These are phyloP conservation scores for Parnassius glacialis DNA, from an alignment of 2,888 invertebrate species.

Conservation along the genomic window DNA sequence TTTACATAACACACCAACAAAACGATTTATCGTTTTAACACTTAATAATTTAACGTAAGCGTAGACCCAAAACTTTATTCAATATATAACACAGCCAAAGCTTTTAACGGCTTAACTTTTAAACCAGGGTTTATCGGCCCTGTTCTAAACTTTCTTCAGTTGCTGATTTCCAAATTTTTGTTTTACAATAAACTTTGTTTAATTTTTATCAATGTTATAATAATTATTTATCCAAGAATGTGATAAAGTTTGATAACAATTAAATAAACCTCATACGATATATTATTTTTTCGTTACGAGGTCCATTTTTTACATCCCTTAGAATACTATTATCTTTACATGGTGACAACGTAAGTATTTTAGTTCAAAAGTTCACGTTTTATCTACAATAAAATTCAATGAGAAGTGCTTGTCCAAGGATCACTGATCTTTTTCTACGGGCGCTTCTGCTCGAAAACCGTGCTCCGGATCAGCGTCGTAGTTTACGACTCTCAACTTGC, in stretches of 20 bases:
- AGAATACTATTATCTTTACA: neutral
- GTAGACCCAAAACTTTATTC: constrained; percentile 25
- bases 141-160: constrained; percentile 20
- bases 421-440: constrained; percentile 43
- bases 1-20: constrained; percentile 4
- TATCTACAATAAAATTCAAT: neutral
- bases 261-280: too few relatives aligned
- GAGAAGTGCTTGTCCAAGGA: neutral
- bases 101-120: constrained; percentile 28
- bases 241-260: too few relatives aligned
- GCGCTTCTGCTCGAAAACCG: constrained; percentile 84
- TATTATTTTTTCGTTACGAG: too few relatives aligned
- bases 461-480: constrained; percentile 86
- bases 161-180: constrained; percentile 18
- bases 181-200: constrained; percentile 7
- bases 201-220: too few relatives aligned
- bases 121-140: constrained; percentile 26
- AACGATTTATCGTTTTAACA: constrained; percentile 27
- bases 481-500: constrained; percentile 88
- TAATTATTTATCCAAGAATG: too few relatives aligned
- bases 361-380: constrained; percentile 1
- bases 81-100: constrained; percentile 26
- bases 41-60: constrained; percentile 25
- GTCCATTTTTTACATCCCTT: too few relatives aligned
- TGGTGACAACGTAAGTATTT: neutral